These are phyloP conservation scores for Kradibia gibbosae DNA, from an alignment of 1,140 invertebrate species.

Conservation along the genomic window DNA sequence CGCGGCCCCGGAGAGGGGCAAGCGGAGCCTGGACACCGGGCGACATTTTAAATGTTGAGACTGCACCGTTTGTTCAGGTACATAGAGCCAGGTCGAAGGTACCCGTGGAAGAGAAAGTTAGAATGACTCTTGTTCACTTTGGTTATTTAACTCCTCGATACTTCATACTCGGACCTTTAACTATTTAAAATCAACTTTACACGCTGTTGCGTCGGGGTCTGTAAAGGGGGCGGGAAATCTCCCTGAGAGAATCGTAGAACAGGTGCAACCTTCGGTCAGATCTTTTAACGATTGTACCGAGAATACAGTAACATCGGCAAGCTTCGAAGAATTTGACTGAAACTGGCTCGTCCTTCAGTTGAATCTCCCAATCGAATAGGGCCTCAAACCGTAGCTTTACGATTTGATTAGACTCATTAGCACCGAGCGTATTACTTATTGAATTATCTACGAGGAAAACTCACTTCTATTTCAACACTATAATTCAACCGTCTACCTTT, in stretches of 20 bases:
- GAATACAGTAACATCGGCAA: neutral
- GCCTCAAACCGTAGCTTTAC: neutral
- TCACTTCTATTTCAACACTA: too few relatives aligned
- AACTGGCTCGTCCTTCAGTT: neutral
- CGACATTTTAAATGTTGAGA: too few relatives aligned
- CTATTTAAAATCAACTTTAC: slow-evolving; percentile 29
- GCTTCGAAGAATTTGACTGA: neutral
- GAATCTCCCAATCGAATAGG: neutral
- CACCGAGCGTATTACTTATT: too few relatives aligned
- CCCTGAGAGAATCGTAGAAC: too few relatives aligned
- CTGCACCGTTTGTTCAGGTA: neutral
- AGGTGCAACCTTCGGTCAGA: slow-evolving; percentile 4
- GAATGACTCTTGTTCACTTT: neutral
- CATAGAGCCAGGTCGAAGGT: neutral
- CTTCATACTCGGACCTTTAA: slow-evolving; percentile 21
- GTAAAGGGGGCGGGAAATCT: too few relatives aligned
- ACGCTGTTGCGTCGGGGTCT: neutral
- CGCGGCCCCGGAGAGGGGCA: too few relatives aligned
- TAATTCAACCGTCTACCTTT: too few relatives aligned
- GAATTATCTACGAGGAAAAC: too few relatives aligned
- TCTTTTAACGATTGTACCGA: neutral
- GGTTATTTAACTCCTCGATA: slow-evolving; percentile 35
- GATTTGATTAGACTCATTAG: neutral
- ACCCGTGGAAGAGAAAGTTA: slow-evolving; percentile 9
- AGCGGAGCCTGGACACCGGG: too few relatives aligned